Percentiles rank a stretch among this genome's conserved stretches.
phyloP scores from a whole-genome alignment of 2,888 invertebrate species.

The Trichopria drosophilae region DNA sequence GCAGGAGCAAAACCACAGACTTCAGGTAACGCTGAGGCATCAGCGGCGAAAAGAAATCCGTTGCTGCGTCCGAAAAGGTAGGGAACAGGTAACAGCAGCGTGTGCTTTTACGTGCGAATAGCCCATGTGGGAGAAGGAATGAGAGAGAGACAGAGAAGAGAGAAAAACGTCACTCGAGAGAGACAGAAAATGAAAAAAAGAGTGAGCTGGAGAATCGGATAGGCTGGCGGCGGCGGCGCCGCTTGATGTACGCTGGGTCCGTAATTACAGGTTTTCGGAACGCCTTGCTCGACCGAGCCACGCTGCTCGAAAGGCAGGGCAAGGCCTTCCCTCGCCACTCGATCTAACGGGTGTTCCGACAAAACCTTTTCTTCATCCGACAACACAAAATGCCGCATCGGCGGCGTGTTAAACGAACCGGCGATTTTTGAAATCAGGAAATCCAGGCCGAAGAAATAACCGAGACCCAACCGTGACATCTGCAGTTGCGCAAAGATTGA shows the following conservation, averaged over 20 bases:
- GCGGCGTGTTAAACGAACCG: too few species aligned
- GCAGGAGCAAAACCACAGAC: too few species aligned
- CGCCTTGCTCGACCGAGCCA: slow-evolving; percentile 47
- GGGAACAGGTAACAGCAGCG: slow-evolving; percentile 23
- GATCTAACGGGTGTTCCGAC: slow-evolving; percentile 19
- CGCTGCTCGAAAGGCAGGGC: too few species aligned
- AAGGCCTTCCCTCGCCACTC: slow-evolving; percentile 14
- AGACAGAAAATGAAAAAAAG: slow-evolving; percentile 34
- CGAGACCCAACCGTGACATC: too few species aligned
- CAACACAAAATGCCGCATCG: too few species aligned
- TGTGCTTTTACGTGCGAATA: neutral
- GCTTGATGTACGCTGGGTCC: slow-evolving; percentile 58
- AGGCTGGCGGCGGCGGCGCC: slow-evolving; percentile 50
- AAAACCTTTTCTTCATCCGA: too few species aligned
- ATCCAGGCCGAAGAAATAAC: too few species aligned
- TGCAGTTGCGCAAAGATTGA: too few species aligned
- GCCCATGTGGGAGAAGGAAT: slow-evolving; percentile 36
- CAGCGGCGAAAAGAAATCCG: slow-evolving; percentile 35
- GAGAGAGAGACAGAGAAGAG: slow-evolving; percentile 33
- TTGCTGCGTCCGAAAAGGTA: slow-evolving; percentile 21
- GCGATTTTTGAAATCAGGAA: too few species aligned
- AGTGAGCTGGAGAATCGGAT: slow-evolving; percentile 34
- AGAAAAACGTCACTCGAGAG: slow-evolving; percentile 25
- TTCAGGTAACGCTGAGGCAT: too few species aligned
- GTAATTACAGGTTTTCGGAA: slow-evolving; percentile 58